phyloP scores from a whole-genome alignment of 2,113 vertebrate species.

The Xenopus tropicalis region UCB_Xtro_10.0 CM004446.2:20705501-20706000 shows the following conservation, averaged over 20 bases:
- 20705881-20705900: too few relatives aligned
- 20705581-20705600: constrained; percentile 17
- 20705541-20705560: constrained; percentile 38
- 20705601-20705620: constrained; percentile 20
- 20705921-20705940: too few relatives aligned
- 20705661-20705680: constrained; percentile 26
- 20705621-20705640: constrained; percentile 23
- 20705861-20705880: too few relatives aligned
- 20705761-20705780: too few relatives aligned
- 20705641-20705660: constrained; percentile 28
- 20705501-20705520: constrained; percentile 19
- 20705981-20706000: too few relatives aligned
- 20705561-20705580: constrained; percentile 20
- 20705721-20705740: constrained; percentile 32
- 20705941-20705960: too few relatives aligned
- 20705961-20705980: too few relatives aligned
- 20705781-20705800: too few relatives aligned
- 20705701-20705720: constrained; percentile 35
- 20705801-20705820: too few relatives aligned
- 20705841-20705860: too few relatives aligned
- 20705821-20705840: too few relatives aligned
- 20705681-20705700: constrained; percentile 13
- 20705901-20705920: too few relatives aligned
- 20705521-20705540: constrained; percentile 22
- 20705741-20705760: constrained; percentile 18